Percentiles rank a stretch among this genome's conserved stretches.
Conservation (phyloP, 2,113 vertebrate species). For the Genyomyrus donnyi region DNA sequence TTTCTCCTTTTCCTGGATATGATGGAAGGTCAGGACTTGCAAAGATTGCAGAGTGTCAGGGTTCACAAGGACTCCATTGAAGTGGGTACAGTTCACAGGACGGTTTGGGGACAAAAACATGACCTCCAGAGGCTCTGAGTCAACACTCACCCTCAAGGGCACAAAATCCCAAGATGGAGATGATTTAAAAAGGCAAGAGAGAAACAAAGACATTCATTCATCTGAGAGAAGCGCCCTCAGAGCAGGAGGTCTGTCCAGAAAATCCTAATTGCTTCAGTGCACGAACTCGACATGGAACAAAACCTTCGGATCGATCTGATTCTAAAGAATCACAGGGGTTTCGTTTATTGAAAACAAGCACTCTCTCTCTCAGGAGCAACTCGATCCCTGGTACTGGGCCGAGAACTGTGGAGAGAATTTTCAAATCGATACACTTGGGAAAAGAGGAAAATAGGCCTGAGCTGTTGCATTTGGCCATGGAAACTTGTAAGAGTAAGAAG, state of each 20-base stretch:
- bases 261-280: neutral
- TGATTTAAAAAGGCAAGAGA: neutral
- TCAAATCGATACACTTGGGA: conserved; percentile 15
- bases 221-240: neutral
- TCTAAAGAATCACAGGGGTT: conserved; percentile 3
- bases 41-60: neutral
- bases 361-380: neutral
- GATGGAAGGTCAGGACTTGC: neutral
- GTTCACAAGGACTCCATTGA: neutral
- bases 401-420: neutral
- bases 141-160: neutral
- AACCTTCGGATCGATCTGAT: neutral
- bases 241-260: neutral
- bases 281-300: conserved; percentile 17
- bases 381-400: neutral
- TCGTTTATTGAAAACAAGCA: conserved; percentile 18
- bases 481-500: neutral
- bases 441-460: neutral
- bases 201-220: neutral
- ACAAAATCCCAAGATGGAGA: neutral
- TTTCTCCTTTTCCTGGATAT: neutral
- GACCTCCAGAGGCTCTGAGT: neutral
- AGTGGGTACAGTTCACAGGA: neutral
- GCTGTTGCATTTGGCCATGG: neutral
- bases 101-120: neutral